Conservation (phyloP, 2,888 invertebrate genomes). For the Protula sp. region DNA sequence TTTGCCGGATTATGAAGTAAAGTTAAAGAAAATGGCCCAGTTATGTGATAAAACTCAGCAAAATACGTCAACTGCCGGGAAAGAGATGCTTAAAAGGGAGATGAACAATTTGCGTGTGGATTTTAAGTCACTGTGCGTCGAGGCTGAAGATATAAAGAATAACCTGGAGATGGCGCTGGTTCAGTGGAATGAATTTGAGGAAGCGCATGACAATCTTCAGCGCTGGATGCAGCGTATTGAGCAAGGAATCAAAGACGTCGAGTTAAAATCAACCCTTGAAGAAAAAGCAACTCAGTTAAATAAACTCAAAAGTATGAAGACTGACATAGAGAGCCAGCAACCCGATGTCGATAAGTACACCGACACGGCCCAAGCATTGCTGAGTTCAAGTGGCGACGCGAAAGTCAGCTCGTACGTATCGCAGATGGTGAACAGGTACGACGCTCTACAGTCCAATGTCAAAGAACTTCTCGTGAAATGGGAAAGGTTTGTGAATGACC, state of each 20-base stretch:
- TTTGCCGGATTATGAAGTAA: conserved; percentile 70
- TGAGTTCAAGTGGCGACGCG: conserved; percentile 76
- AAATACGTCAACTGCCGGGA: conserved; percentile 16
- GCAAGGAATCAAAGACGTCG: conserved; percentile 64
- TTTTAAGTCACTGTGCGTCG: conserved; percentile 62
- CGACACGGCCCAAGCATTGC: conserved; percentile 80
- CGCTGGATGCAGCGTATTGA: conserved; percentile 85
- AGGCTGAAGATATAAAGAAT: conserved; percentile 31
- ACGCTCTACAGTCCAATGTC: conserved; percentile 77
- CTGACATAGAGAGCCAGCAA: conserved; percentile 73
- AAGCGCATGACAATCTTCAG: conserved; percentile 75
- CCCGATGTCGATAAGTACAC: conserved; percentile 79
- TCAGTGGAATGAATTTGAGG: conserved; percentile 89
- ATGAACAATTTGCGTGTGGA: conserved; percentile 84
- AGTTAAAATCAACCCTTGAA: conserved; percentile 40
- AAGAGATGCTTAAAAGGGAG: conserved; percentile 62
- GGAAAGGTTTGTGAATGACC: conserved; percentile 82
- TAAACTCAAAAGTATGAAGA: conserved; percentile 55
- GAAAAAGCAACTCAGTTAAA: conserved; percentile 29
- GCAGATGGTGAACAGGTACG: conserved; percentile 86
- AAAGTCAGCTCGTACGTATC: conserved; percentile 72
- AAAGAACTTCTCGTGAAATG: conserved; percentile 68
- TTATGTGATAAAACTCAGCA: conserved; percentile 7
- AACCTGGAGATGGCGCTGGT: conserved; percentile 73
- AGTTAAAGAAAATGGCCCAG: conserved; percentile 46